Evolutionary conservation across 2,888 invertebrate genomes (phyloP).

Genomic region (Ditylenchus weischeri): DNA sequence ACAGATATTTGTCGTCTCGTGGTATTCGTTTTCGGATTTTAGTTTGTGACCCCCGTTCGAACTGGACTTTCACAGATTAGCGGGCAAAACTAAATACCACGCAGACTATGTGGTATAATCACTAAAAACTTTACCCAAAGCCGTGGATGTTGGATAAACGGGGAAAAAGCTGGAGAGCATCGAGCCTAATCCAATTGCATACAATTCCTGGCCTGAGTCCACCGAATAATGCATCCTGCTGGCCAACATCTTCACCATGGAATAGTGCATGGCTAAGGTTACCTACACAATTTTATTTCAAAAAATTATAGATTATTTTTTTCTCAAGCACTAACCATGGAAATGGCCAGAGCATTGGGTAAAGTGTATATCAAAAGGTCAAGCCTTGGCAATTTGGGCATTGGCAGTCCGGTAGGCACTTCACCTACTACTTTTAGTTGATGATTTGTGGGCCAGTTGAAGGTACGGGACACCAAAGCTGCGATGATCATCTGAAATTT

Average conservation of each 20-base stretch:
- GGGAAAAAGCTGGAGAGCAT: constrained; percentile 66
- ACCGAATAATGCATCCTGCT: constrained; percentile 28
- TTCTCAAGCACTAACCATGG: constrained; percentile 56
- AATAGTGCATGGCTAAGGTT: constrained; percentile 5
- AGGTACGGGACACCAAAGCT: constrained; percentile 17
- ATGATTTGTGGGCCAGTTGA: constrained; percentile 14
- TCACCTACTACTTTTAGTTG: constrained; percentile 55
- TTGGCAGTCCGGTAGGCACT: constrained; percentile 59
- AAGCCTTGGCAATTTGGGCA: constrained; percentile 48
- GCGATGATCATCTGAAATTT: constrained; percentile 16
- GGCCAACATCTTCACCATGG: constrained; percentile 59
- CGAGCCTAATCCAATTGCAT: constrained; percentile 64
- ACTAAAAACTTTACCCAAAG: constrained; percentile 57
- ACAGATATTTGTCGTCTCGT: too few species aligned
- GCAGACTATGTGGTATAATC: too few species aligned
- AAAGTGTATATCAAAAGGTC: constrained; percentile 60
- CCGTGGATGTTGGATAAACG: constrained; percentile 61
- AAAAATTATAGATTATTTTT: too few species aligned
- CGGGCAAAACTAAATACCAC: too few species aligned
- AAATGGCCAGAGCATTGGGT: constrained; percentile 61
- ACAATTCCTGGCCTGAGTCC: constrained; percentile 50
- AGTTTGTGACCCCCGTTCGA: too few species aligned
- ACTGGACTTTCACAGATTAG: too few species aligned
- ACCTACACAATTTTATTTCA: too few species aligned
- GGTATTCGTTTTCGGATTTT: too few species aligned